A percentile compares a stretch with the other conserved stretches of the same genome.
Evolutionary conservation across 2,888 invertebrate genomes (phyloP).

Genomic region (Pristionchus japonicus): DNA sequence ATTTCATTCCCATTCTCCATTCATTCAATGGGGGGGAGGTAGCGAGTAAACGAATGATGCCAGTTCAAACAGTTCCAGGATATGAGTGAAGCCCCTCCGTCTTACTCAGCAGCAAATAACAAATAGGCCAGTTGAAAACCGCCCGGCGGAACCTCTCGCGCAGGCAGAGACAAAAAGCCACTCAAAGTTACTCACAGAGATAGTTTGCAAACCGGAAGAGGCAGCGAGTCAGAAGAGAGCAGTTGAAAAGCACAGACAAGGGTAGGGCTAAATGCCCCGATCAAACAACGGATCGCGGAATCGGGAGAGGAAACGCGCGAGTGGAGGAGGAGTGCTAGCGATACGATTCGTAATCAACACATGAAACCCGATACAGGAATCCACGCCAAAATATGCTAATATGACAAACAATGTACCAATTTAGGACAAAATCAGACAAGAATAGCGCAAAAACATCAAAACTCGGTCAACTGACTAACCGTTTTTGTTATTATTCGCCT

Average conservation of each 20-base stretch:
- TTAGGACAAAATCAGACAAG: neutral
- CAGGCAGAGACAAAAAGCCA: neutral
- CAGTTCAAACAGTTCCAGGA: constrained; percentile 20
- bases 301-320: neutral
- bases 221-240: neutral
- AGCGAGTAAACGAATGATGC: constrained; percentile 18
- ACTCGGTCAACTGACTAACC: neutral
- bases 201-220: constrained; percentile 38
- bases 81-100: neutral
- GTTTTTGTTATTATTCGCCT: constrained; percentile 42
- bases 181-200: constrained; percentile 8
- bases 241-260: neutral
- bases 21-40: neutral
- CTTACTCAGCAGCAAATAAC: neutral
- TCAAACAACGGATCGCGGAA: constrained; percentile 36
- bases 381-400: too few relatives aligned
- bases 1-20: neutral
- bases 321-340: neutral
- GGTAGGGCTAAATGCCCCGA: constrained; percentile 33
- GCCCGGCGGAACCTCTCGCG: neutral
- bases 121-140: neutral
- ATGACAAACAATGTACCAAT: too few relatives aligned
- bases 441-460: neutral
- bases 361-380: neutral
- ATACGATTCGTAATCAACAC: constrained; percentile 16